Conservation (phyloP, 2,888 invertebrate genomes). For the Gymnosoma rotundatum region DNA sequence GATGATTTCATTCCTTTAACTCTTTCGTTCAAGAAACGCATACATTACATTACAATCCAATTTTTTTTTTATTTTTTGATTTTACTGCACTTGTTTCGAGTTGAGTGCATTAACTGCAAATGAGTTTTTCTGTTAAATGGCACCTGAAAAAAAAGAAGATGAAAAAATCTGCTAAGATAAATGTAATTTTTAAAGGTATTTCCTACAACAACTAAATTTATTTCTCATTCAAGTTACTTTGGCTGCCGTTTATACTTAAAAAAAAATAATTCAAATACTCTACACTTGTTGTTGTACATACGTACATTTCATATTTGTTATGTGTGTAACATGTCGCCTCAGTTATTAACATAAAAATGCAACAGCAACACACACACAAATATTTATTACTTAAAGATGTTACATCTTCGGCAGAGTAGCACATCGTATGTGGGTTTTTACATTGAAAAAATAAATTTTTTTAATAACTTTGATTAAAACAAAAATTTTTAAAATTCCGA, state of each 20-base stretch:
- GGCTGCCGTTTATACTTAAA: slow-evolving; percentile 47
- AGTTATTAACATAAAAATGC: slow-evolving; percentile 37
- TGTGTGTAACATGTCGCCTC: slow-evolving; percentile 44
- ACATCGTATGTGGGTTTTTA: slow-evolving; percentile 47
- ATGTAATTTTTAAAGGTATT: slow-evolving; percentile 56
- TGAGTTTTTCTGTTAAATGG: slow-evolving; percentile 46
- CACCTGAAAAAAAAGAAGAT: background rate
- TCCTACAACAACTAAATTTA: slow-evolving; percentile 37
- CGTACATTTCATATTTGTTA: slow-evolving; percentile 42
- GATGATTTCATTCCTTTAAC: slow-evolving; percentile 28
- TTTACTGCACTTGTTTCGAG: slow-evolving; percentile 51
- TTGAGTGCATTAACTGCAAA: slow-evolving; percentile 39
- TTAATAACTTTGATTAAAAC: slow-evolving; percentile 32
- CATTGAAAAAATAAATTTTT: slow-evolving; percentile 25
- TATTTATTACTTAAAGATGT: slow-evolving; percentile 10
- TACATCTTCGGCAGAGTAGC: slow-evolving; percentile 10
- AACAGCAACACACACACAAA: background rate
- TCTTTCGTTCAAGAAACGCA: background rate
- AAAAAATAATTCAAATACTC: slow-evolving; percentile 16
- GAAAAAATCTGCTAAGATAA: slow-evolving; percentile 4
- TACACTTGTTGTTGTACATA: slow-evolving; percentile 50
- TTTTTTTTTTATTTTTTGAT: slow-evolving; percentile 56
- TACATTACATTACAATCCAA: slow-evolving; percentile 22
- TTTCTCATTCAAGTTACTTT: slow-evolving; percentile 23
- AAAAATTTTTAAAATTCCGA: slow-evolving; percentile 52